Conservation (phyloP, 1,140 invertebrate species). For the Drosophila oshimai region DNA sequence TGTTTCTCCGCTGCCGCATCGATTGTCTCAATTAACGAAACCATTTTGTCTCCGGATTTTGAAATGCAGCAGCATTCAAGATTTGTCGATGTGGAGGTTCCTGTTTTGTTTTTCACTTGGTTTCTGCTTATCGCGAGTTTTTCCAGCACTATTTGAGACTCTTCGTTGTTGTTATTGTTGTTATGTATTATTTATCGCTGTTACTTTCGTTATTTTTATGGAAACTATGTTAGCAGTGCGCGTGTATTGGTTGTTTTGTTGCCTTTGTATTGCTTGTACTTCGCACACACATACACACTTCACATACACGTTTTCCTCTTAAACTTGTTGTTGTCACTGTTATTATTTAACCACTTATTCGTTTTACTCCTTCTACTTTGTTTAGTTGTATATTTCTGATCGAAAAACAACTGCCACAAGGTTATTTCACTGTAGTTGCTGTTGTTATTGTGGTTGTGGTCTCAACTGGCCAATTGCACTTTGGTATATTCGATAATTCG, state of each 20-base stretch:
- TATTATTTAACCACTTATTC: constrained; percentile 45
- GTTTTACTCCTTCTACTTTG: not conserved
- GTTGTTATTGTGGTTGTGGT: constrained; percentile 40
- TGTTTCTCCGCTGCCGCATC: constrained; percentile 67
- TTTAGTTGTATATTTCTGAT: constrained; percentile 20
- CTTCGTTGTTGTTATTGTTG: constrained; percentile 36
- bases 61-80: constrained; percentile 67
- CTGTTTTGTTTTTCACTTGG: constrained; percentile 12
- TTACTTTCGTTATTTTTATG: constrained; percentile 45
- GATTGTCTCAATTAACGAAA: constrained; percentile 74
- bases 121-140: constrained; percentile 36
- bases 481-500: constrained; percentile 17
- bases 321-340: constrained; percentile 10
- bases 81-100: constrained; percentile 44
- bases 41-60: constrained; percentile 69
- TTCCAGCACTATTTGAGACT: constrained; percentile 55
- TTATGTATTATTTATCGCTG: constrained; percentile 23
- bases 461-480: constrained; percentile 48
- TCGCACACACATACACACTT: constrained; percentile 29
- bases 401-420: constrained; percentile 49
- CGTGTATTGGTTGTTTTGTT: constrained; percentile 24
- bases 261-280: constrained; percentile 41
- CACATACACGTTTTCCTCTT: constrained; percentile 23
- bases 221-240: constrained; percentile 25
- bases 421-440: constrained; percentile 53